These are phyloP conservation scores for Todiramphus chloris DNA, from an alignment of 2,113 vertebrate genomes.

Conservation along the genomic window DNA sequence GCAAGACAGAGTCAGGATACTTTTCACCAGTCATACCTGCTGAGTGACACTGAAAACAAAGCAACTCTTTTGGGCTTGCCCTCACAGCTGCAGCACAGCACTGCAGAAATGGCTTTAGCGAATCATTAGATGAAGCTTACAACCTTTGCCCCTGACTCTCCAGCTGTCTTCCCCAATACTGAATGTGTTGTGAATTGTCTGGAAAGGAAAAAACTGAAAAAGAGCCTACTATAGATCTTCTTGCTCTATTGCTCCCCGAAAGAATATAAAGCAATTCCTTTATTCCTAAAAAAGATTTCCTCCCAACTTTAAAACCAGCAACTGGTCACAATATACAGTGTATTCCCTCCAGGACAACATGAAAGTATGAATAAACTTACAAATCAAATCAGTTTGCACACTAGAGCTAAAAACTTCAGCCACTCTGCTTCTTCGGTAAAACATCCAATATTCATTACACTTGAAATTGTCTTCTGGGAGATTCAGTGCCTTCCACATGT, in stretches of 20 bases:
- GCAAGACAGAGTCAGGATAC: not conserved
- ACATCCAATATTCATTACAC: constrained; percentile 53
- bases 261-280: not conserved
- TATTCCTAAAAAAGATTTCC: not conserved
- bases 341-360: not conserved
- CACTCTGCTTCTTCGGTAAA: constrained; percentile 66
- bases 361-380: constrained; percentile 14
- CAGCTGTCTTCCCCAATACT: not conserved
- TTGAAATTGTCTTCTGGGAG: constrained; percentile 54
- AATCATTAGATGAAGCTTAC: not conserved
- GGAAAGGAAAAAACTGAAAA: not conserved
- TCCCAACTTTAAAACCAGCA: not conserved
- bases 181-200: not conserved
- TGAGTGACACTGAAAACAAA: not conserved
- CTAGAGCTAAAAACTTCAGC: constrained; percentile 67
- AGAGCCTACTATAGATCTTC: not conserved
- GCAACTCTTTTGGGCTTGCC: not conserved
- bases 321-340: not conserved
- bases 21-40: not conserved
- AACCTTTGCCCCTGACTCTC: not conserved
- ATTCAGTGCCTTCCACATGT: constrained; percentile 60
- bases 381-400: constrained; percentile 60
- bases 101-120: not conserved
- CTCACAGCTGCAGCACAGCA: not conserved
- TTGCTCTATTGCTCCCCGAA: not conserved